A percentile compares a stretch with the other conserved stretches of the same genome.
These are phyloP conservation scores for Thera britannica DNA, from an alignment of 2,888 invertebrate species.

Conservation along the genomic window DNA sequence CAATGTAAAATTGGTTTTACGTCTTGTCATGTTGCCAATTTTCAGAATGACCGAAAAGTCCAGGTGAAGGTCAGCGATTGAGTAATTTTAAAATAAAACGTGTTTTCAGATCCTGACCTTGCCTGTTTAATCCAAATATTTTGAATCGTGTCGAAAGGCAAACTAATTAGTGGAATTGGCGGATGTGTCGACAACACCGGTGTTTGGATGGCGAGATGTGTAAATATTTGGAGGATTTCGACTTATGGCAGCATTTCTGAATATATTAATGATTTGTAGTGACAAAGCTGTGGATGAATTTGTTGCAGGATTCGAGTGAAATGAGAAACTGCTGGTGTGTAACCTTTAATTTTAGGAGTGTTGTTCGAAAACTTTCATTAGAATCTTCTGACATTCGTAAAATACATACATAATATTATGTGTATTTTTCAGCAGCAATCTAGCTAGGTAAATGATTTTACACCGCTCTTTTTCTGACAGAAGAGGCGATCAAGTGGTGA, in stretches of 20 bases:
- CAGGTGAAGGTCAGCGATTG: conserved; percentile 60
- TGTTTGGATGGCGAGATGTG: conserved; percentile 22
- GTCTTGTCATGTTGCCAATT: conserved; percentile 60
- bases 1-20: conserved; percentile 30
- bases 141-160: conserved; percentile 32
- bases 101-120: conserved; percentile 38
- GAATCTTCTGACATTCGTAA: no score
- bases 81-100: conserved; percentile 46
- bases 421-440: background rate
- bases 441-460: no score
- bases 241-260: conserved; percentile 5
- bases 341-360: no score
- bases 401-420: no score
- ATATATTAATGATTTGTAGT: conserved; percentile 6
- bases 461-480: background rate
- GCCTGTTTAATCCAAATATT: conserved; percentile 40
- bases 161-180: conserved; percentile 34
- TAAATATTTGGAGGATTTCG: conserved; percentile 28
- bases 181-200: conserved; percentile 30
- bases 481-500: conserved; percentile 8
- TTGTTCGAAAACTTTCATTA: no score
- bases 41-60: conserved; percentile 52
- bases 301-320: background rate
- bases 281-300: background rate
- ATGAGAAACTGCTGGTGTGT: background rate